Evolutionary conservation across 2,888 invertebrate species (phyloP).

Genomic region (Luperina testacea): DNA sequence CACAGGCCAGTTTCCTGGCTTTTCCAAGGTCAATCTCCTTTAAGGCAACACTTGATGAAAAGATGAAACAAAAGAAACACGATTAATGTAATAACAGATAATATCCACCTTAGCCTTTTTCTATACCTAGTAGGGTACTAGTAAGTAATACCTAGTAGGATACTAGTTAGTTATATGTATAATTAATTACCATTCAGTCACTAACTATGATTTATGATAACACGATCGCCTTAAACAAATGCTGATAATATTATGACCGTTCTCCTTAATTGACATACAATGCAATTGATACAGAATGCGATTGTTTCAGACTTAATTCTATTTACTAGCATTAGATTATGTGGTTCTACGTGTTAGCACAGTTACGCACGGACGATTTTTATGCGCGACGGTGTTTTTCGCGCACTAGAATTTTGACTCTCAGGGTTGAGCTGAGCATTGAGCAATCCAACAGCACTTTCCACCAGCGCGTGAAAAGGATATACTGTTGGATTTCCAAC

Average conservation of each 20-base stretch:
- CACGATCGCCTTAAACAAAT: slow-evolving; percentile 54
- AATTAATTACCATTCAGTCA: slow-evolving; percentile 47
- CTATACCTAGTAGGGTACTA: background rate
- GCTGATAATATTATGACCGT: slow-evolving; percentile 50
- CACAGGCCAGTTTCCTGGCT: background rate
- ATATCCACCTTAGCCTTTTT: slow-evolving; percentile 6
- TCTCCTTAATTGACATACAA: slow-evolving; percentile 42
- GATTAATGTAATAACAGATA: background rate
- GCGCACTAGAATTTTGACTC: background rate
- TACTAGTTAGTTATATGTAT: background rate
- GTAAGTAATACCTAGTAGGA: background rate
- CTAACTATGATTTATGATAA: slow-evolving; percentile 54
- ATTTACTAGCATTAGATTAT: slow-evolving; percentile 20
- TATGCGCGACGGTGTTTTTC: background rate
- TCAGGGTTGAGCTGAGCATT: background rate
- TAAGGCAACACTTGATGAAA: background rate
- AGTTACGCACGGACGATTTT: background rate
- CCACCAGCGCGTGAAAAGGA: background rate
- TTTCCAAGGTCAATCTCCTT: background rate
- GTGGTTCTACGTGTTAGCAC: slow-evolving; percentile 9
- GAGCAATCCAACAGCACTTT: background rate
- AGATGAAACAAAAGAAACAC: background rate
- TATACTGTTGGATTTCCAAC: background rate
- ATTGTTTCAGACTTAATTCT: slow-evolving; percentile 43
- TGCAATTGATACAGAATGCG: slow-evolving; percentile 38